These are phyloP conservation scores for Taurulus bubalis DNA, from an alignment of 2,113 vertebrate genomes.

Conservation along the genomic window DNA sequence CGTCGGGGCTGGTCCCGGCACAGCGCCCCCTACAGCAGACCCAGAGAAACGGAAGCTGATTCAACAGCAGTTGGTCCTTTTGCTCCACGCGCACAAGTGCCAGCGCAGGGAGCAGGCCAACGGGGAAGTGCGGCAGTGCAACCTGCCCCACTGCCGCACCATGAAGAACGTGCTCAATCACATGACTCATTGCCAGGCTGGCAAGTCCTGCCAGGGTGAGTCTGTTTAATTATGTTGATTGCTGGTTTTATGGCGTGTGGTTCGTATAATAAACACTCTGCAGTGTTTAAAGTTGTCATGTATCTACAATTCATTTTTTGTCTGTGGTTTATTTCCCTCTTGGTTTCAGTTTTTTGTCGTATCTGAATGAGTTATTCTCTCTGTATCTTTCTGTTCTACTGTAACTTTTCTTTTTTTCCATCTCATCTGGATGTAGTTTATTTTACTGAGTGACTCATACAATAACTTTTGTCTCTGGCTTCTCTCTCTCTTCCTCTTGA, in stretches of 20 bases:
- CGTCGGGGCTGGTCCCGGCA: constrained; percentile 77
- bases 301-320: constrained; percentile 10
- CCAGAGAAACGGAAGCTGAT: constrained; percentile 98
- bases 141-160: constrained; percentile 97
- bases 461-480: constrained; percentile 25
- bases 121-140: constrained; percentile 95
- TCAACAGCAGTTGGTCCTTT: constrained; percentile 97
- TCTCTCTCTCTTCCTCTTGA: constrained; percentile 7
- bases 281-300: constrained; percentile 30
- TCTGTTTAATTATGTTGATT: constrained; percentile 43
- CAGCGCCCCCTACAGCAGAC: constrained; percentile 94
- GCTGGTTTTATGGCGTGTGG: constrained; percentile 13
- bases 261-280: constrained; percentile 27
- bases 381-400: constrained; percentile 19
- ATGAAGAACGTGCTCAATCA: constrained; percentile 99
- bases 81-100: constrained; percentile 98
- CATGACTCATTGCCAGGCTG: constrained; percentile 99
- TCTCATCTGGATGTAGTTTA: constrained; percentile 46
- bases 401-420: constrained; percentile 22
- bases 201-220: constrained; percentile 99
- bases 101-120: constrained; percentile 97
- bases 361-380: constrained; percentile 27
- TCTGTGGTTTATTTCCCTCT: constrained; percentile 9
- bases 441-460: constrained; percentile 80
- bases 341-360: constrained; percentile 20